These are phyloP conservation scores for Agrochola litura DNA, from an alignment of 2,888 invertebrate genomes.

Conservation along the genomic window DNA sequence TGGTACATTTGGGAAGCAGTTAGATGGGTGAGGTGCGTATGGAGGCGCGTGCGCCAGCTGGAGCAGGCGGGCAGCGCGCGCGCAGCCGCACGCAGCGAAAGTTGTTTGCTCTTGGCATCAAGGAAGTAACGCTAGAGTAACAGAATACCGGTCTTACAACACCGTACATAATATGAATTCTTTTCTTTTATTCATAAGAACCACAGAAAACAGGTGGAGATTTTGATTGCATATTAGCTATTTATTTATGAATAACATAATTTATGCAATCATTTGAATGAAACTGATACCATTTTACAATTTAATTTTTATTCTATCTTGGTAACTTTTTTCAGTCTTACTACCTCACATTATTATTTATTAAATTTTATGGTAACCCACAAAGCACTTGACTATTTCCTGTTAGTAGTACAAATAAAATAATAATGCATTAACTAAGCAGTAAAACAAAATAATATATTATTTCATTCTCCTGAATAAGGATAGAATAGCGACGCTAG, in stretches of 20 bases:
- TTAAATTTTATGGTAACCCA: constrained; percentile 1
- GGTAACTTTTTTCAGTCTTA: not conserved
- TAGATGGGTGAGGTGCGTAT: constrained; percentile 59
- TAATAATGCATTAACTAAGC: constrained; percentile 1
- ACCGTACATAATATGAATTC: constrained; percentile 59
- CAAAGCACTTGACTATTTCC: constrained; percentile 12
- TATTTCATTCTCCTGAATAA: constrained; percentile 41
- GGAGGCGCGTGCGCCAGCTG: constrained; percentile 69
- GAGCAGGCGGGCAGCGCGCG: constrained; percentile 68
- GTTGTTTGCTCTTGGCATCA: constrained; percentile 87
- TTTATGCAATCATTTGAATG: constrained; percentile 11
- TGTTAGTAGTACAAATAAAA: constrained; percentile 4
- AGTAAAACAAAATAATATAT: constrained; percentile 12
- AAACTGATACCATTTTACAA: not conserved
- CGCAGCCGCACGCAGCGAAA: constrained; percentile 79
- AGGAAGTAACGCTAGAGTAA: constrained; percentile 81
- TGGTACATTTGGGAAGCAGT: constrained; percentile 57
- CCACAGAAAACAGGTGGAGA: constrained; percentile 10
- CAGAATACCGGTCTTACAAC: constrained; percentile 76
- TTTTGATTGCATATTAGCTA: constrained; percentile 4
- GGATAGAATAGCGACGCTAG: constrained; percentile 32
- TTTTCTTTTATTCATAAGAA: constrained; percentile 53
- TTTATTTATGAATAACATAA: constrained; percentile 9
- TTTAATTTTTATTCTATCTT: not conserved
- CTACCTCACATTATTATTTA: not conserved